Evolutionary conservation across 92 coral and sea anemone genomes (phyloP), one percentile per base, ranked within the genome.

Genomic region (Pocillopora meandrina): DNA sequence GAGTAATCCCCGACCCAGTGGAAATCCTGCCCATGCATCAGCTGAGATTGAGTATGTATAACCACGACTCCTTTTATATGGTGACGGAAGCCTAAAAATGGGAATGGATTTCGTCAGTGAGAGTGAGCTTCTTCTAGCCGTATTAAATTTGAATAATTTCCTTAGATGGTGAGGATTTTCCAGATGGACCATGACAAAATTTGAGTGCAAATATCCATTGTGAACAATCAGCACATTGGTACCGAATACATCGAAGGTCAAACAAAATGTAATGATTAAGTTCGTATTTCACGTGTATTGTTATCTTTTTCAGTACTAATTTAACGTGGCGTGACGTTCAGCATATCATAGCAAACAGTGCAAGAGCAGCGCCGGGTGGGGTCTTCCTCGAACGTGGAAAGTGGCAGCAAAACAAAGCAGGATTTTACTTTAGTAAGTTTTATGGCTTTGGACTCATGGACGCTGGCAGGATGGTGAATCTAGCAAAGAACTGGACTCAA

Each of bases 401-500:
- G 23, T 72, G 76, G 76, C 18, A 8, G 26, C 12, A 14, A 72
- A 72, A 72, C 76, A 72, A 72, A 36, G 76, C 76, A n/a, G 58
- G 58, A 11, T 72, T 72, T 17, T 9, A 23, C 76, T 9, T 72
- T 9, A 36, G 76, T 55, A 71, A 71, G 10, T 5, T 0, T 71
- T 71, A 71, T 35, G 75, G 75, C 75, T 71, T 71, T 71, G 75
- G 75, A 19, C 75, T 71, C 17, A 71, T 65, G 69, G 69, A 65
- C 26, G 69, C 34, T n/a, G 33, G 68, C 23, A 52, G 31, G 89
- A 85, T 74, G 78, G 73, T 69, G 17, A 2, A 31, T 49, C 35
- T 69, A 17, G 73, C 73, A 34, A 69, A 69, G 35, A 47, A 69
- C 55, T 69, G 73, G 73, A 69, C 19, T 10, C 33, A 8, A 69